A percentile compares a stretch with the other conserved stretches of the same genome.
Evolutionary conservation across 2,797 vertebrate species (phyloP).

Genomic region (Sebastes trivittatus): DNA sequence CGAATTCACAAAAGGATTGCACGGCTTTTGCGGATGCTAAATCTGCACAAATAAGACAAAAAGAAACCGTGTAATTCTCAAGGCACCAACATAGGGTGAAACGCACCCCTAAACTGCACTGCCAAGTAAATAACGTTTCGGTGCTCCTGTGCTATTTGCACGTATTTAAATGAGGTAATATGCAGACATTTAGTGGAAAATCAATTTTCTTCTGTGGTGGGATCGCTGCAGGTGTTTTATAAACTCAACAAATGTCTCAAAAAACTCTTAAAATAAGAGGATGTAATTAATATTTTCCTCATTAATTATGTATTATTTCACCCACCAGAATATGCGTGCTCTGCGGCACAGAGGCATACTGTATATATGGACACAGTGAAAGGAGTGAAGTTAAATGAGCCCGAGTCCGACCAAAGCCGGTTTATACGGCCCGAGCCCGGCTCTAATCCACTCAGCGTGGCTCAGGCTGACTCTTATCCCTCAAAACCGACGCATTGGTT

Average conservation of each 20-base stretch:
- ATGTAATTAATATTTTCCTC: not conserved
- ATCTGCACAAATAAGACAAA: not conserved
- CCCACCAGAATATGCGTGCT: not conserved
- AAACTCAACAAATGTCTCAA: no score
- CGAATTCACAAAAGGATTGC: not conserved
- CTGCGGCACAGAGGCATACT: not conserved
- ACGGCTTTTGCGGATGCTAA: rapidly evolving
- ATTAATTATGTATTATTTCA: not conserved
- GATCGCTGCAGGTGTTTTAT: no score
- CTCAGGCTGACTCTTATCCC: not conserved
- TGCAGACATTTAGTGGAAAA: not conserved
- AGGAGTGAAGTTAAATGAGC: not conserved
- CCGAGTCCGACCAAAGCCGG: not conserved
- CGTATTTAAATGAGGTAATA: not conserved
- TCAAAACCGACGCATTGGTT: not conserved
- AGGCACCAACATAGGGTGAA: not conserved
- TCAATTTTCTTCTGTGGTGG: not conserved
- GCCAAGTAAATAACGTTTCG: not conserved
- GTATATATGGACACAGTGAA: not conserved
- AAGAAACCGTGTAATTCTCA: not conserved
- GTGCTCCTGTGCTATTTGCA: not conserved
- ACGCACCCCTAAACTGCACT: not conserved
- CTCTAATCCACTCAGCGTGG: not conserved
- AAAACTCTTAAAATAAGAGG: not conserved
- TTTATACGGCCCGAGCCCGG: not conserved